Conservation (phyloP, 2,113 vertebrate genomes). For the Hypocryptadius cinnamomeus region DNA sequence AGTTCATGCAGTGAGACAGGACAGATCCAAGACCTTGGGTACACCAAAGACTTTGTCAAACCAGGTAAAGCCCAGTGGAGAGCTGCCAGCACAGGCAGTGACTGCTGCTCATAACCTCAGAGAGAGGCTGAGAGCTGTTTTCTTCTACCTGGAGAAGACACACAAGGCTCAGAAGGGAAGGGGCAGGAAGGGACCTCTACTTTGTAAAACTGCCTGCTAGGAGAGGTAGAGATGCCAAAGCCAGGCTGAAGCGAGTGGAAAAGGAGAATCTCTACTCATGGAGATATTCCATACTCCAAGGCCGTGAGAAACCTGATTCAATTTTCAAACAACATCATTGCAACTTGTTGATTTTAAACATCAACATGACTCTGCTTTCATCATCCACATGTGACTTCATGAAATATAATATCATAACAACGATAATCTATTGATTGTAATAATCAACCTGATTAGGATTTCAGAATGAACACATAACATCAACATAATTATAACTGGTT, state of each 20-base stretch:
- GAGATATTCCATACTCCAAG: not conserved
- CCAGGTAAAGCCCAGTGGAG: rapidly evolving
- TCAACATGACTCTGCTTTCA: not conserved
- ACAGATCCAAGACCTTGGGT: not conserved
- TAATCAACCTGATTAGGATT: not conserved
- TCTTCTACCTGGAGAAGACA: not conserved
- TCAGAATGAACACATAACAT: not conserved
- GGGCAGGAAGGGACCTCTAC: not conserved
- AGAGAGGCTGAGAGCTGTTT: not conserved
- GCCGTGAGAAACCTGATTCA: not conserved
- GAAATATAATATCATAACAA: not conserved
- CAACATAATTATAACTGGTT: not conserved
- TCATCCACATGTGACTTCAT: not conserved
- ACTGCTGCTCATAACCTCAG: rapidly evolving
- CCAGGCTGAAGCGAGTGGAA: not conserved
- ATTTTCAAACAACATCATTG: not conserved
- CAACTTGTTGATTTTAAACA: not conserved
- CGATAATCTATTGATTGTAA: not conserved
- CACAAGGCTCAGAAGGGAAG: not conserved
- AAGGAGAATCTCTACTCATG: not conserved
- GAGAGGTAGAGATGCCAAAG: not conserved
- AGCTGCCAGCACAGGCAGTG: not conserved
- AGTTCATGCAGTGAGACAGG: not conserved
- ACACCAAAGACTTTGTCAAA: rapidly evolving
- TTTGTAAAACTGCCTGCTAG: not conserved